A percentile compares a stretch with the other conserved stretches of the same genome.
Conservation (phyloP, 1,140 invertebrate genomes). For the Papilio aristodemus region DNA sequence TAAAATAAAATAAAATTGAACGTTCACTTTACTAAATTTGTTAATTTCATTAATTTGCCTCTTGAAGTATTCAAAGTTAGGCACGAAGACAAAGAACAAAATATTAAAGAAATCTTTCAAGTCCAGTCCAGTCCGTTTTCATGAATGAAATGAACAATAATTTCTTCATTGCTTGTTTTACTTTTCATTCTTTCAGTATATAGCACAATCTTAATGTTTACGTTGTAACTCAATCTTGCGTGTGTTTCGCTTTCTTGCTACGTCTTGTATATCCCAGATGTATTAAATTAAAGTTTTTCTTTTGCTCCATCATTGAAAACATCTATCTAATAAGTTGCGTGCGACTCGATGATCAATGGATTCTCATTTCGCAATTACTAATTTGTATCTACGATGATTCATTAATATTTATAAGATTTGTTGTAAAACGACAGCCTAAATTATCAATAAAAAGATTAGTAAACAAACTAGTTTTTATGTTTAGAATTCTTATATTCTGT, state of each 20-base stretch:
- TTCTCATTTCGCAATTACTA: constrained; percentile 33
- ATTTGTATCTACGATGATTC: not conserved
- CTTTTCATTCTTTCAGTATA: not conserved
- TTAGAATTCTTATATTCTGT: not conserved
- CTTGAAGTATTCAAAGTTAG: no score
- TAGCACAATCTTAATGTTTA: not conserved
- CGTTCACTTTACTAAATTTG: not conserved
- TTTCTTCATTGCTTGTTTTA: no score
- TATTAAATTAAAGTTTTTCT: constrained; percentile 49
- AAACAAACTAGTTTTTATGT: not conserved
- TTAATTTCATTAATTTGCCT: not conserved
- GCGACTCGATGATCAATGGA: constrained; percentile 37
- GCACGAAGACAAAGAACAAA: no score
- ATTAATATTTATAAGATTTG: constrained; percentile 12
- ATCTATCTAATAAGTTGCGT: constrained; percentile 43
- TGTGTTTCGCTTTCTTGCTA: constrained; percentile 67
- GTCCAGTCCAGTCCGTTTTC: no score
- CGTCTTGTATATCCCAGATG: constrained; percentile 40
- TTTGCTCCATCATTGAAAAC: constrained; percentile 34
- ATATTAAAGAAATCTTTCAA: no score
- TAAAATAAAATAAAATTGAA: constrained; percentile 37
- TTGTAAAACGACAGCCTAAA: not conserved
- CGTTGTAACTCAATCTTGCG: constrained; percentile 43
- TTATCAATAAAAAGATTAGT: not conserved
- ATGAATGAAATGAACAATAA: no score